Percentiles rank a stretch among this genome's conserved stretches.
phyloP scores from a whole-genome alignment of 2,888 invertebrate genomes.

The Xylocampa areola region DNA sequence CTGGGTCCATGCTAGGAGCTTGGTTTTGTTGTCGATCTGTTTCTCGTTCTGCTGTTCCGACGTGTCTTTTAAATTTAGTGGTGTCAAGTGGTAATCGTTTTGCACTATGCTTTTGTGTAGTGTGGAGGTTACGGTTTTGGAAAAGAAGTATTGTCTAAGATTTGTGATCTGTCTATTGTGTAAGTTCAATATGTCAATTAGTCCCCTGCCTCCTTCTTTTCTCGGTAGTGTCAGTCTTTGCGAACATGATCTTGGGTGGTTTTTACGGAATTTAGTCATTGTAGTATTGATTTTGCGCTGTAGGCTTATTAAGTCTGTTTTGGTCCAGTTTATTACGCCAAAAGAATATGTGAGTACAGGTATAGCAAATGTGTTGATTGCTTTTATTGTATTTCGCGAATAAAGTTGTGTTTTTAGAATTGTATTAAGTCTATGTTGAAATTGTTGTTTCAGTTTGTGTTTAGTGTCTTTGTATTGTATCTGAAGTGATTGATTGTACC shows the following conservation, averaged over 20 bases:
- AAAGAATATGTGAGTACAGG: slow-evolving; percentile 19
- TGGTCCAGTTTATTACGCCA: slow-evolving; percentile 1
- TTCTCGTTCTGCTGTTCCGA: slow-evolving; percentile 3
- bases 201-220: slow-evolving; percentile 6
- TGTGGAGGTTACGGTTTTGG: too few species aligned
- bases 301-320: too few species aligned
- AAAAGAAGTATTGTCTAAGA: too few species aligned
- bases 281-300: too few species aligned
- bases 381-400: slow-evolving; percentile 3
- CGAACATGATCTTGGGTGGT: slow-evolving; percentile 4
- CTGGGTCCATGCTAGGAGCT: not conserved
- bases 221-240: too few species aligned
- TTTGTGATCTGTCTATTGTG: too few species aligned
- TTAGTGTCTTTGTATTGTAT: slow-evolving; percentile 15
- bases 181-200: too few species aligned
- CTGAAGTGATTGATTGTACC: slow-evolving; percentile 6
- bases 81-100: slow-evolving; percentile 1
- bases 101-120: too few species aligned
- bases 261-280: slow-evolving; percentile 3
- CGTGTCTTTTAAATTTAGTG: slow-evolving; percentile 1
- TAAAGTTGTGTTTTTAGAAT: too few species aligned
- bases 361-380: slow-evolving; percentile 21
- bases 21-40: not conserved
- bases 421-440: too few species aligned
- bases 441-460: slow-evolving; percentile 2